Evolutionary conservation across 35 echinoderm and acorn worm genomes (phyloP).

Genomic region (Apostichopus parvimensis): DNA sequence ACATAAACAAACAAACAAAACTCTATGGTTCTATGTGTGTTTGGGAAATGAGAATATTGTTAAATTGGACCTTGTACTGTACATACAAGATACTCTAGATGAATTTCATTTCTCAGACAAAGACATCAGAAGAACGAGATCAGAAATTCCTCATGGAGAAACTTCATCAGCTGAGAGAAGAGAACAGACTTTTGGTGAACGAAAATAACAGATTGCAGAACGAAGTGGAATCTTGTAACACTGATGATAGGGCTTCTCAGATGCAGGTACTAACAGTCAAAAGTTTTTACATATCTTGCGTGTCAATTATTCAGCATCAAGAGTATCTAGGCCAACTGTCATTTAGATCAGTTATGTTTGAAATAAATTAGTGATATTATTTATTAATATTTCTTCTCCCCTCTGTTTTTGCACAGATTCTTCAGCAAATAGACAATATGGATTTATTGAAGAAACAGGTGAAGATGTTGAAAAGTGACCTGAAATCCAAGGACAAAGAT

Average conservation of each 20-base stretch:
- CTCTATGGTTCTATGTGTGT: no score
- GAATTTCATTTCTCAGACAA: not conserved
- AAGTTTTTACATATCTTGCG: not conserved
- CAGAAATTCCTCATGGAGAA: conserved; percentile 63
- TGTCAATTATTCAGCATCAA: no score
- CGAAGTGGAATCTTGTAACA: conserved; percentile 69
- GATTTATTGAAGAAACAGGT: conserved; percentile 28
- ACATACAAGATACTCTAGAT: no score
- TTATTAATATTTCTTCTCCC: not conserved
- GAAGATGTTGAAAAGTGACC: conserved; percentile 50
- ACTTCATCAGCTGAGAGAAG: conserved; percentile 76
- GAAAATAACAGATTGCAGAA: conserved; percentile 82
- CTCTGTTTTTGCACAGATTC: not conserved
- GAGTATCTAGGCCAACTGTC: no score
- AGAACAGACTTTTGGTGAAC: conserved; percentile 67
- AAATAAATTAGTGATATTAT: not conserved
- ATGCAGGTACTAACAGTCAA: conserved; percentile 50
- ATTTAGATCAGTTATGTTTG: no score
- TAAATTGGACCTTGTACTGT: no score
- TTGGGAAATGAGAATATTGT: no score
- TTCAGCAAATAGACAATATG: not conserved
- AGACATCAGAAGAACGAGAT: not conserved
- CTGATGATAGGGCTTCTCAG: conserved; percentile 66
- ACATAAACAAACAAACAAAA: no score
- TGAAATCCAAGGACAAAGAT: conserved; percentile 55